Base-by-base conservation (phyloP, 2,797 vertebrate species). In the Urophycis tenuis region DNA sequence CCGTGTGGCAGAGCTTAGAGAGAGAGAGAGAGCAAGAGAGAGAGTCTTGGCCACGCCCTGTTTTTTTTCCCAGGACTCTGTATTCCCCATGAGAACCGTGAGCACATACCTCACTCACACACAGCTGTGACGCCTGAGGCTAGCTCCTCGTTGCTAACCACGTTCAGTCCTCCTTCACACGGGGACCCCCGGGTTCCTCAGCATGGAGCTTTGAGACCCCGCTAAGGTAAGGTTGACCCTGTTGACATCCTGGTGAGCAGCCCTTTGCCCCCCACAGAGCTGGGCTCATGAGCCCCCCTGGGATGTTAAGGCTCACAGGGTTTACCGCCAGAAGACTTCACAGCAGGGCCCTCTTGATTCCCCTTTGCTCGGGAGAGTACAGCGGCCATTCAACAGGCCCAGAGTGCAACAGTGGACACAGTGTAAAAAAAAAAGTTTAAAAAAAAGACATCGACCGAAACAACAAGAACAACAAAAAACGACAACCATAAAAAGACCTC, bases 51-150 rank as follows among this genome's bases (percentile, higher is more conserved):
- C 15, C 17, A 74, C 45, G 4, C 45, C 45, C 45, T 49, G 36
- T 29, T 17, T 36, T 25, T 45, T 77, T 74, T 71, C 74, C 72
- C 73, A 9, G 30, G 75, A 76, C 33, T 69, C 3, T 29, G 53
- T 74, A 71, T 74, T 33, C 53, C 77, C 32, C 69, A 41, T 31
- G 31, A 71, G n/a, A 71, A 79, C 35, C 49, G 73, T 81, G 75
- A 79, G 73, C 70, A 74, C 29, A 71, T 15, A 1, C 82, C 71
- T 81, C 82, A 90, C 86, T 64, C 53, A 86, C 88, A n/a, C n/a
- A 86, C 39, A 71, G 67, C 71, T 45, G 71, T 69, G 72, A n/a
- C 15, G 7, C 32, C 82, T 60, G 69, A 81, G 87, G 85, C 71
- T 73, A 79, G 77, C 84, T 64, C 53, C 79, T 80, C 49, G 33